phyloP scores from a whole-genome alignment of 2,113 vertebrate species.

The Daphoenositta chrysoptera region DNA sequence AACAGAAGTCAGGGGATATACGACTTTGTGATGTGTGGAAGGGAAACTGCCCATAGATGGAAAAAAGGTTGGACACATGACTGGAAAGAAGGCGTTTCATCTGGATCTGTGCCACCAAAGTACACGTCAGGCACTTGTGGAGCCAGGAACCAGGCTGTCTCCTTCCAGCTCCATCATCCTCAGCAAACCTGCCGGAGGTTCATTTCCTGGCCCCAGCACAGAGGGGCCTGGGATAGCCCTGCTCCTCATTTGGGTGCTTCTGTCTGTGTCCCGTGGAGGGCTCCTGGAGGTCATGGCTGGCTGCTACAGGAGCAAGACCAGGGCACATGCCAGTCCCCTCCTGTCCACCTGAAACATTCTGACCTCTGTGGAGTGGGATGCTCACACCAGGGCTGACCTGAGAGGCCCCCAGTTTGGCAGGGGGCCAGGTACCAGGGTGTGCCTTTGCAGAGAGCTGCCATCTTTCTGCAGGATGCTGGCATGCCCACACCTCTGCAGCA shows the following conservation, averaged over 20 bases:
- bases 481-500: neutral
- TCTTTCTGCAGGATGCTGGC: neutral
- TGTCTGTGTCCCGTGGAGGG: fast-evolving
- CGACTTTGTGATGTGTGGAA: neutral
- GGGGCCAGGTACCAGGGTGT: neutral
- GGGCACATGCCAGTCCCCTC: fast-evolving
- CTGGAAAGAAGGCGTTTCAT: neutral
- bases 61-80: neutral
- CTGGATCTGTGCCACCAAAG: neutral
- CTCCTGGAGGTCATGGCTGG: neutral
- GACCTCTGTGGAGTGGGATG: neutral
- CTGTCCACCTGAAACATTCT: neutral
- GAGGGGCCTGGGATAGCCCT: neutral
- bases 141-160: neutral
- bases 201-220: fast-evolving
- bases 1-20: neutral
- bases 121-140: neutral
- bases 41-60: constrained; percentile 15
- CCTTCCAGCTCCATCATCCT: neutral
- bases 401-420: neutral
- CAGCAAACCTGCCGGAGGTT: neutral
- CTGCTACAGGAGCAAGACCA: neutral
- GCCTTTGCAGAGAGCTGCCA: neutral
- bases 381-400: fast-evolving
- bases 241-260: neutral